Conservation (phyloP, 2,888 invertebrate genomes). For the Acanthosepion pharaonis region DNA sequence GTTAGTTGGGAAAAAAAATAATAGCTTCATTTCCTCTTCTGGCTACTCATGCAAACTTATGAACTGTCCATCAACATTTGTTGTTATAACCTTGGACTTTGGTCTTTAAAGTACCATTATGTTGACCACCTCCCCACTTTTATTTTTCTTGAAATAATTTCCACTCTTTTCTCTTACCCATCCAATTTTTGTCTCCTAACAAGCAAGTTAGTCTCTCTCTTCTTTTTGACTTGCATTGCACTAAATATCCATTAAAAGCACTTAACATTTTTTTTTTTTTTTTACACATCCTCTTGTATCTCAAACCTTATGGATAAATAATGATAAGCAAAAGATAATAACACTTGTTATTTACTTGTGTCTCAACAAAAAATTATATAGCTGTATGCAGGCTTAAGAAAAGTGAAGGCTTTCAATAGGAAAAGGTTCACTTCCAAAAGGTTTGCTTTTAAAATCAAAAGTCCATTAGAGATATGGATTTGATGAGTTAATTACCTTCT, state of each 20-base stretch:
- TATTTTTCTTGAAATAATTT: background rate
- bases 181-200: background rate
- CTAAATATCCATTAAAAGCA: background rate
- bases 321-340: background rate
- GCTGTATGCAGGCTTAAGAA: no score
- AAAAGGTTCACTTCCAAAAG: no score
- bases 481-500: no score
- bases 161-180: background rate
- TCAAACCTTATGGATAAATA: background rate
- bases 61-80: background rate
- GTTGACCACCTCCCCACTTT: background rate
- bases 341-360: background rate
- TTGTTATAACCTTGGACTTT: background rate
- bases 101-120: background rate
- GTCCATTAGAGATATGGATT: no score
- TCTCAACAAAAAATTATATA: background rate
- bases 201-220: background rate
- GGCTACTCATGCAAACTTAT: background rate
- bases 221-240: background rate
- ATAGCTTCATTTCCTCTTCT: slow-evolving; percentile 2
- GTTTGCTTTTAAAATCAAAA: no score
- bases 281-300: background rate
- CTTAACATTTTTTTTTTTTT: background rate
- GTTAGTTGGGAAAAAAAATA: background rate
- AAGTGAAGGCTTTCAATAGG: no score